Evolutionary conservation across 2,888 invertebrate species (phyloP).

Genomic region (Nycteola revayana): DNA sequence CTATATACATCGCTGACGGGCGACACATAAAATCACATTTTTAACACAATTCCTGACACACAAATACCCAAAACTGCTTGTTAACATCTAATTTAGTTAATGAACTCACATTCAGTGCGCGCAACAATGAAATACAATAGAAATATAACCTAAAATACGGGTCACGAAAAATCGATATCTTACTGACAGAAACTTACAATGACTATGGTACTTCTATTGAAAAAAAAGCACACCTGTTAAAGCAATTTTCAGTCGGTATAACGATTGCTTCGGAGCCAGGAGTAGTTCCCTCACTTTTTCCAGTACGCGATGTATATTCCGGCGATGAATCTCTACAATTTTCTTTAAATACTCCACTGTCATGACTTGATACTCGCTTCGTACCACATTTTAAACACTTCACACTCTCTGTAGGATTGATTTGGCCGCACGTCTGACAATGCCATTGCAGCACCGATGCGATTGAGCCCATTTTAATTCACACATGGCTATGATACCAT

Average conservation of each 20-base stretch:
- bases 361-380: conserved; percentile 83
- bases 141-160: conserved; percentile 73
- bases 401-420: conserved; percentile 93
- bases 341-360: conserved; percentile 68
- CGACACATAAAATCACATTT: conserved; percentile 44
- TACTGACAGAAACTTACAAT: conserved; percentile 50
- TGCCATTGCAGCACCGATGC: conserved; percentile 97
- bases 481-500: conserved; percentile 81
- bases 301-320: conserved; percentile 64
- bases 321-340: conserved; percentile 69
- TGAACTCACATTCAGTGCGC: conserved; percentile 53
- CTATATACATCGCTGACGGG: conserved; percentile 39
- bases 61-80: conserved; percentile 45
- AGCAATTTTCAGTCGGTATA: conserved; percentile 66
- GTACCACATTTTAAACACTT: conserved; percentile 92
- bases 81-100: conserved; percentile 57
- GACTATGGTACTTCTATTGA: conserved; percentile 49
- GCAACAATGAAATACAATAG: conserved; percentile 61
- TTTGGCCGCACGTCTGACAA: conserved; percentile 93
- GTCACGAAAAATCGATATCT: conserved; percentile 73
- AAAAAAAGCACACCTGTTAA: conserved; percentile 66
- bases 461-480: conserved; percentile 92
- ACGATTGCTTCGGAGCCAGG: conserved; percentile 70
- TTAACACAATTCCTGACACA: conserved; percentile 59
- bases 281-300: conserved; percentile 71